phyloP scores from a whole-genome alignment of 2,113 vertebrate species.

The Psittacula cyanocephala region DNA sequence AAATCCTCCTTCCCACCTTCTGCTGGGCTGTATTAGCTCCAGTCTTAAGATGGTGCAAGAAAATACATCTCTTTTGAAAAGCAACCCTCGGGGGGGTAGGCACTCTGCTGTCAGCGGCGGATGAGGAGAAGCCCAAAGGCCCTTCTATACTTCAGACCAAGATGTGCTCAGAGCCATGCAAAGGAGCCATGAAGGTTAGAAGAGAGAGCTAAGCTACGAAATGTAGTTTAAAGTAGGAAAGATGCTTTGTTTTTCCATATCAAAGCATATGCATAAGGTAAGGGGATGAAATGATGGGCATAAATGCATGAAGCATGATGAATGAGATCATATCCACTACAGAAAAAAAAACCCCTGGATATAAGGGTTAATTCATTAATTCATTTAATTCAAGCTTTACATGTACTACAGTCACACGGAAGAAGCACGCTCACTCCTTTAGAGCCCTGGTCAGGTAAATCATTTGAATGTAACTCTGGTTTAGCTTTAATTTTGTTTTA shows the following conservation, averaged over 20 bases:
- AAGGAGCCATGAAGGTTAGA: not conserved
- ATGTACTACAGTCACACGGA: not conserved
- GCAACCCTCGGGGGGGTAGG: fast-evolving
- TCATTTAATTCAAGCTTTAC: slow-evolving; percentile 1
- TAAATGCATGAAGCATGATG: slow-evolving; percentile 7
- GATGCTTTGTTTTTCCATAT: not conserved
- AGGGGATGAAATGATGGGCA: not conserved
- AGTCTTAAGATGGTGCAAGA: not conserved
- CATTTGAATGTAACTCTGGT: not conserved
- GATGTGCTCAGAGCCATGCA: not conserved
- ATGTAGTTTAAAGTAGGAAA: not conserved
- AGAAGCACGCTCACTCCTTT: not conserved
- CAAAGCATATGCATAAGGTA: not conserved
- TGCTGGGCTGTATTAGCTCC: not conserved
- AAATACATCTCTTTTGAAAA: not conserved
- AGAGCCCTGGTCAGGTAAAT: not conserved
- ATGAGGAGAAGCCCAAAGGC: not conserved
- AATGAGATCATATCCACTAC: not conserved
- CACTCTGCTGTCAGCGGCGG: not conserved
- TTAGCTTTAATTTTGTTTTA: slow-evolving; percentile 1
- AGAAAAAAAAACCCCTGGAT: not conserved
- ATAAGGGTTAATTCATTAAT: too few relatives aligned
- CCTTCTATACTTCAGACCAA: not conserved
- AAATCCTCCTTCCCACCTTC: not conserved
- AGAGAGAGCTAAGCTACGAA: not conserved